These are phyloP conservation scores for Mirounga angustirostris DNA, from an alignment of 2,113 vertebrate genomes.

Conservation along the genomic window DNA sequence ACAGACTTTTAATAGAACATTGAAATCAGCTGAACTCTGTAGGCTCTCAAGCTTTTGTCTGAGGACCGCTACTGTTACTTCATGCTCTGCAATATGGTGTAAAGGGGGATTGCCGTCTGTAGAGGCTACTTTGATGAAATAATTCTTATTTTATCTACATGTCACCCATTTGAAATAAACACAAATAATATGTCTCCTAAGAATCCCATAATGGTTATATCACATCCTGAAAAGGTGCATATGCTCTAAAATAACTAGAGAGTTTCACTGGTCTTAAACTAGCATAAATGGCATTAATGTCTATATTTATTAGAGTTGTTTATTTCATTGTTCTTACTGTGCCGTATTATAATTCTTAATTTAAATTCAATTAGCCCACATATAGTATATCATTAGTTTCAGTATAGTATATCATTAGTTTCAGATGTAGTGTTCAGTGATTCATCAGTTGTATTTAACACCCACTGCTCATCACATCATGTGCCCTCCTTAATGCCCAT, in stretches of 20 bases:
- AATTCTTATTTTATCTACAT: background rate
- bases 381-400: background rate
- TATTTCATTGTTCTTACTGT: background rate
- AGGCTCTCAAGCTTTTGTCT: background rate
- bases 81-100: background rate
- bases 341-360: background rate
- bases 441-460: background rate
- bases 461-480: background rate
- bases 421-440: background rate
- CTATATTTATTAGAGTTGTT: background rate
- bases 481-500: background rate
- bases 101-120: background rate
- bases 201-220: background rate
- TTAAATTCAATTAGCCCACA: background rate
- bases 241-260: background rate
- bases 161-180: background rate
- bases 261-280: background rate
- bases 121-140: background rate
- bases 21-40: background rate
- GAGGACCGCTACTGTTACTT: background rate
- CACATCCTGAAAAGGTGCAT: background rate
- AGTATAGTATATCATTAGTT: background rate
- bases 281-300: background rate
- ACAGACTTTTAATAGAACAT: background rate
- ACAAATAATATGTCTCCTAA: background rate